A percentile compares a stretch with the other conserved stretches of the same genome.
Evolutionary conservation across 2,113 vertebrate species (phyloP).

Genomic region (Hydropotes inermis): DNA sequence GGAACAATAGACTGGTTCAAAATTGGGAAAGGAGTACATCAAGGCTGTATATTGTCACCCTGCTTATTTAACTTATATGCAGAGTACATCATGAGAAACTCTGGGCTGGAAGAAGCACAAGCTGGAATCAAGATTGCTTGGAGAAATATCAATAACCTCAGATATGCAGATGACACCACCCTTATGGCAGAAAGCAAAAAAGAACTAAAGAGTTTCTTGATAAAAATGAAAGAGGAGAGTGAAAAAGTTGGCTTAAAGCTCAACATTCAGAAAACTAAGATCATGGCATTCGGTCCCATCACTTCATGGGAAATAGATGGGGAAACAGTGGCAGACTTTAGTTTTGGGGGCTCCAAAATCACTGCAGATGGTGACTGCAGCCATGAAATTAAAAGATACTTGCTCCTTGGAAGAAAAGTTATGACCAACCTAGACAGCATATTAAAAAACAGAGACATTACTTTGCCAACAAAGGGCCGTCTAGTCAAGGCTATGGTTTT

Average conservation of each 20-base stretch:
- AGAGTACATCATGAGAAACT: not conserved
- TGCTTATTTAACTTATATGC: not conserved
- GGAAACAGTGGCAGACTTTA: not conserved
- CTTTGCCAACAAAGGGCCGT: not conserved
- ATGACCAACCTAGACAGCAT: not conserved
- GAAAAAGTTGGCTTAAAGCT: not conserved
- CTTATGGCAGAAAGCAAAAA: not conserved
- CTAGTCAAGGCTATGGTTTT: not conserved
- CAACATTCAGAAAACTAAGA: not conserved
- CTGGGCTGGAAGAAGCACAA: not conserved
- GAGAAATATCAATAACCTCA: not conserved
- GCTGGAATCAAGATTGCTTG: fast-evolving
- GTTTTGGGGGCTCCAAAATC: not conserved
- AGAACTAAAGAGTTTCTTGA: not conserved
- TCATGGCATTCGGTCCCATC: not conserved
- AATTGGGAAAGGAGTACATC: not conserved
- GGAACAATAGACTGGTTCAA: not conserved
- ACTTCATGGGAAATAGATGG: not conserved
- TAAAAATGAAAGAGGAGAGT: not conserved
- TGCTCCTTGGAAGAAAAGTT: not conserved
- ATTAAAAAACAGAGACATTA: not conserved
- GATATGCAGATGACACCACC: not conserved
- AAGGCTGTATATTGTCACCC: not conserved
- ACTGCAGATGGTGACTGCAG: not conserved
- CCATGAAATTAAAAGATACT: not conserved